Evolutionary conservation across 1,140 invertebrate species (phyloP), one percentile per base, ranked within the genome.

Genomic region (Apis florea): DNA sequence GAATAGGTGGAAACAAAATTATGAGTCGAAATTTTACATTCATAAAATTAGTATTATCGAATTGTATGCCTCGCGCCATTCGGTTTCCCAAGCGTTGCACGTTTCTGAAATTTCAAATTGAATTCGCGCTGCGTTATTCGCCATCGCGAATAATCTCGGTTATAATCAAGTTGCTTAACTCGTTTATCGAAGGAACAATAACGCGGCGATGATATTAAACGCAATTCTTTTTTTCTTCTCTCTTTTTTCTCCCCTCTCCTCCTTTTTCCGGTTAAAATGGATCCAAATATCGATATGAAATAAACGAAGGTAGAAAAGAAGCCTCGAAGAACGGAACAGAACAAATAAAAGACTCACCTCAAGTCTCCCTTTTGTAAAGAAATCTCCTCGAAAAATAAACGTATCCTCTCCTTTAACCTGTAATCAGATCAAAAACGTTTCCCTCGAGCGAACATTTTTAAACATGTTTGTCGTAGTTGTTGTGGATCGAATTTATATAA

Each of bases 281-380:
- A 31, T 31, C 31, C 4, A n/a, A n/a, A 31, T 31, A 31, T 31
- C 3, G 2, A 31, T 31, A 56, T 19, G 9, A 54, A 56, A 21
- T 56, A 19, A 56, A 49, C 9, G 9, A 24, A n/a, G 2, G 31
- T 31, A n/a, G n/a, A 31, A 40, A 40, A n/a, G n/a, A 40, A 40
- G 31, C 6, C 4, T 40, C n/a, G n/a, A n/a, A n/a, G n/a, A n/a
- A n/a, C n/a, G 5, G 6, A 40, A 40, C 5, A 40, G 3, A 40
- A 40, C 6, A 40, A 40, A 40, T 40, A 40, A 40, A 17, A 54
- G 21, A 87, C 94, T 94, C 91, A 96, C 95, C 95, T 96, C 53
- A 95, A 90, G 85, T 96, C 95, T 54, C 95, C 95, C 92, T 95
- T 95, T 88, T 96, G 95, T 67, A 96, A 89, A 81, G 95, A 95